phyloP scores from a whole-genome alignment of 2,113 vertebrate genomes.

The Cochlearius cochlearius region DNA sequence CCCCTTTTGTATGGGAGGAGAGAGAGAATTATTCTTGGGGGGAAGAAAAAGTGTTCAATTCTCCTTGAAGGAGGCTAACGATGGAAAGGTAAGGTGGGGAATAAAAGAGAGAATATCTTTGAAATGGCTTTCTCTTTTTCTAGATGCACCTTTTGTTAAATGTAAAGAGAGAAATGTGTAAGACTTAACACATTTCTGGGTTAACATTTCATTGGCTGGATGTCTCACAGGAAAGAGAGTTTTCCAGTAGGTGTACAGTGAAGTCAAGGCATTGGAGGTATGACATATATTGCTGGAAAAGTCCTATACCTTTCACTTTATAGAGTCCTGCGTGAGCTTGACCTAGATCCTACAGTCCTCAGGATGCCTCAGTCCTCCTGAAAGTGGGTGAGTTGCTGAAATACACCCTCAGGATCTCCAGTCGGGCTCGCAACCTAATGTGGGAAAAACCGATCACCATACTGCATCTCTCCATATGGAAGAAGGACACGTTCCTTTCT shows the following conservation, averaged over 20 bases:
- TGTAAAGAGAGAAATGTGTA: background rate
- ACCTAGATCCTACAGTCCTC: background rate
- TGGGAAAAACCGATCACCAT: accelerated
- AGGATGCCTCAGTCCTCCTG: background rate
- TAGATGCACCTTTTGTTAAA: background rate
- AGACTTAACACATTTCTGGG: background rate
- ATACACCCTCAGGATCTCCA: background rate
- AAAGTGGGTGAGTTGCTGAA: background rate
- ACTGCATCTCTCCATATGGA: background rate
- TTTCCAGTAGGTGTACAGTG: background rate
- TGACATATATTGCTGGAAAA: background rate
- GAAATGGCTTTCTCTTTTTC: background rate
- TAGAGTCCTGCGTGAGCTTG: background rate
- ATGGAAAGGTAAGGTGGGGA: background rate
- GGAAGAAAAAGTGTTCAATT: background rate
- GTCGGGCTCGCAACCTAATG: background rate
- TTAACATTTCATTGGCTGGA: background rate
- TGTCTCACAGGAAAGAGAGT: background rate
- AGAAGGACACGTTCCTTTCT: background rate
- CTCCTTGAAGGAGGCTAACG: background rate
- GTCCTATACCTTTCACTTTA: background rate
- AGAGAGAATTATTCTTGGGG: background rate
- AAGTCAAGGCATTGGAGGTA: background rate
- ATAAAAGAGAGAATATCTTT: background rate
- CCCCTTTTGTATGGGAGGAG: background rate